Conservation (phyloP, 1,140 invertebrate genomes). For the Aphelenchoides avenae region DNA sequence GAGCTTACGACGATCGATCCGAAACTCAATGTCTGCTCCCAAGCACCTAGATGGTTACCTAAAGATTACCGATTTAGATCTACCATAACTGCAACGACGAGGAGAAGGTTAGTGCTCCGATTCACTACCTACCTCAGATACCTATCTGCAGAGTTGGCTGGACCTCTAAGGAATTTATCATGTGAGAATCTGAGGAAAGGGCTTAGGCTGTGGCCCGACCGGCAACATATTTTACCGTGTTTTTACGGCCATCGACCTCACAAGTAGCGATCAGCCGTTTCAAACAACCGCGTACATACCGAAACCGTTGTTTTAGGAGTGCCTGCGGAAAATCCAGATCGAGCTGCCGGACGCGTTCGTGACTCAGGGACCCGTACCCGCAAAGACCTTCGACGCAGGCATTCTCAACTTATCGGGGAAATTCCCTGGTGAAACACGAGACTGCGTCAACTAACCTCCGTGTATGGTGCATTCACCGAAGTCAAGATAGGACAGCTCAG, state of each 20-base stretch:
- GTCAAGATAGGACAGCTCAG: too few relatives aligned
- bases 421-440: too few relatives aligned
- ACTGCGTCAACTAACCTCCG: too few relatives aligned
- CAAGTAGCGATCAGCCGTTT: not conserved
- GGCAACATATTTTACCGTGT: not conserved
- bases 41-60: too few relatives aligned
- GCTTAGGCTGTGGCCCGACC: too few relatives aligned
- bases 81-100: constrained; percentile 33
- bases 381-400: too few relatives aligned
- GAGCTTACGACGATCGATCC: constrained; percentile 39
- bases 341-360: not conserved
- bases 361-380: too few relatives aligned
- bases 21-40: constrained; percentile 39
- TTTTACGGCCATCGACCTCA: not conserved
- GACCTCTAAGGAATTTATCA: too few relatives aligned
- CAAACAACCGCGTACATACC: not conserved
- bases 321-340: constrained; percentile 22
- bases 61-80: not conserved
- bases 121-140: constrained; percentile 7
- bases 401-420: too few relatives aligned
- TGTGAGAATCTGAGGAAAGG: too few relatives aligned
- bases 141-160: too few relatives aligned
- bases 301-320: constrained; percentile 18
- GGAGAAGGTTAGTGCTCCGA: constrained; percentile 7
- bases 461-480: too few relatives aligned